Evolutionary conservation across 2,797 vertebrate genomes (phyloP).

Genomic region (Chelonia mydas): DNA sequence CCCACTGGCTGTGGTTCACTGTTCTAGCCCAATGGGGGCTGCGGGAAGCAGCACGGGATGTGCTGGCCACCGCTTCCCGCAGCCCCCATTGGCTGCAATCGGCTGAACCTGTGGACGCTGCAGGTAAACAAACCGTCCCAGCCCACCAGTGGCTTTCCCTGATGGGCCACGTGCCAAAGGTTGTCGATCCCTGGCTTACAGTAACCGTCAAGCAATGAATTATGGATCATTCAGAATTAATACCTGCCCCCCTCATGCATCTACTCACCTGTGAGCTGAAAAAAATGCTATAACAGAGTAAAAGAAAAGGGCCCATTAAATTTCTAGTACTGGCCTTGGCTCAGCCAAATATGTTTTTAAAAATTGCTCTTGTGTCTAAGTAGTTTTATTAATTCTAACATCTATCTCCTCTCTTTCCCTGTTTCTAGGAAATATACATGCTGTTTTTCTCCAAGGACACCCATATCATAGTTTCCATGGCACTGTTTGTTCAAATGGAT

Average conservation of each 20-base stretch:
- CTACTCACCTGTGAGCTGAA: constrained; percentile 7
- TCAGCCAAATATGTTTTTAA: constrained; percentile 10
- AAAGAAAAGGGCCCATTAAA: constrained; percentile 11
- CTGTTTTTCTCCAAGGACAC: constrained; percentile 62
- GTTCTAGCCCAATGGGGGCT: no score
- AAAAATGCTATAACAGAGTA: not conserved
- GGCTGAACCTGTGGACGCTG: no score
- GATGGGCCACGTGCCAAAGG: no score
- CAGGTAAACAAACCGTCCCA: no score
- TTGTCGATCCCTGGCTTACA: not conserved
- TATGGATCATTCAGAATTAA: constrained; percentile 46
- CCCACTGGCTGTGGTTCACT: no score
- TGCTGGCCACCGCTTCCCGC: no score
- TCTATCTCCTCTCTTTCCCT: constrained; percentile 26
- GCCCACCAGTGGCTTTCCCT: no score
- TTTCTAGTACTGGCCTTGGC: not conserved
- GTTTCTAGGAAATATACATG: constrained; percentile 33
- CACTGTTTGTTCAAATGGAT: constrained; percentile 58
- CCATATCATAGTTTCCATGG: constrained; percentile 48
- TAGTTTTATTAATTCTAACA: constrained; percentile 45
- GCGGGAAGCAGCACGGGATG: no score
- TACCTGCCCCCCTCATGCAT: not conserved
- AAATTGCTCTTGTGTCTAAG: not conserved
- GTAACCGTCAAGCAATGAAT: not conserved
- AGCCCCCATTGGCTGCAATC: no score